Percentiles rank a stretch among this genome's conserved stretches.
Evolutionary conservation across 2,113 vertebrate genomes (phyloP).

Genomic region (Eurystomus gularis): DNA sequence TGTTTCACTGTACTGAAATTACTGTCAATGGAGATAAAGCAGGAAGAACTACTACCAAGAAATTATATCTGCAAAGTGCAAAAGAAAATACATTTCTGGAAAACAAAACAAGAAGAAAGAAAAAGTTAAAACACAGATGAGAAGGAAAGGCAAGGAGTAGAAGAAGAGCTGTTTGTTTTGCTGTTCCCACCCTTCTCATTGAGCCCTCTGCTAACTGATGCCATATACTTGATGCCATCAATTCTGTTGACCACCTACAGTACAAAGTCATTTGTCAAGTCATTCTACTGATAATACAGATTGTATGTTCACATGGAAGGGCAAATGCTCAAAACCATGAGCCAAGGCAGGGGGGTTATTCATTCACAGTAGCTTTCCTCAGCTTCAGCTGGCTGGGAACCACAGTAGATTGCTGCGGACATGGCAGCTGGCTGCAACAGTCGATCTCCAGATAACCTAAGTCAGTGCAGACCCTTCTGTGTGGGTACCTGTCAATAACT

Average conservation of each 20-base stretch:
- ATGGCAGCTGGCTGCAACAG: neutral
- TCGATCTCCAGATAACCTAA: neutral
- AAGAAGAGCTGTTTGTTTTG: neutral
- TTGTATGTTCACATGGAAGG: neutral
- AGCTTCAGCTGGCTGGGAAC: neutral
- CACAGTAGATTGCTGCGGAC: rapidly evolving
- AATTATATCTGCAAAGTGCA: neutral
- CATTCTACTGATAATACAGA: neutral
- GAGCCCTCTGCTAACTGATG: neutral
- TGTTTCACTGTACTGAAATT: neutral
- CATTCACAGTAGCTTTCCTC: neutral
- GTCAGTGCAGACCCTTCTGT: neutral
- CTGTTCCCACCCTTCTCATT: neutral
- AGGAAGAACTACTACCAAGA: neutral
- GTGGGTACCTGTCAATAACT: neutral
- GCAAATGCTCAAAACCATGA: neutral
- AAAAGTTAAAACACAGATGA: neutral
- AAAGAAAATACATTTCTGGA: neutral
- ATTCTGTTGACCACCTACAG: neutral
- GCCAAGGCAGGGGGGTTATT: neutral
- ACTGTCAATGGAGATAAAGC: neutral
- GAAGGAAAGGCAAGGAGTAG: neutral
- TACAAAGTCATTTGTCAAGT: neutral
- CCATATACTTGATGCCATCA: neutral
- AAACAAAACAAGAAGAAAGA: neutral